Conservation (phyloP, 2,888 invertebrate genomes). For the Gymnoscelis rufifasciata region DNA sequence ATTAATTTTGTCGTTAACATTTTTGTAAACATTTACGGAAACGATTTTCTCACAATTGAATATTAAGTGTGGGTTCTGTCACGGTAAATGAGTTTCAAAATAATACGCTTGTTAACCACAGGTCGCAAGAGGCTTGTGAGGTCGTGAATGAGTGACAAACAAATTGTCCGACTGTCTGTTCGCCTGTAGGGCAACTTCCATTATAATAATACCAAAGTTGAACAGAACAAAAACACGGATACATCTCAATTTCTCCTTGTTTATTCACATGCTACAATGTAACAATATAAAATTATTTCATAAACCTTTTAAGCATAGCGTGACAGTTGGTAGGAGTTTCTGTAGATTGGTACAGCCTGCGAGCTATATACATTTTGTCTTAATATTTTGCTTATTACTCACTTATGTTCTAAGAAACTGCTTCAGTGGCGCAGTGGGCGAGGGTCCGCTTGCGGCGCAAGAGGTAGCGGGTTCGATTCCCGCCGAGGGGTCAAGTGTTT, state of each 20-base stretch:
- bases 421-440: too few relatives aligned
- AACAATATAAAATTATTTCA: neutral
- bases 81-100: slow-evolving; percentile 33
- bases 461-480: too few relatives aligned
- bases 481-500: too few relatives aligned
- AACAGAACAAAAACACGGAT: slow-evolving; percentile 23
- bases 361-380: too few relatives aligned
- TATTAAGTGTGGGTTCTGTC: slow-evolving; percentile 21
- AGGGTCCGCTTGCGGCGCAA: too few relatives aligned
- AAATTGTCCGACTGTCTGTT: slow-evolving; percentile 47
- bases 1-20: slow-evolving; percentile 13
- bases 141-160: slow-evolving; percentile 47
- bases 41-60: slow-evolving; percentile 25
- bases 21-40: slow-evolving; percentile 17
- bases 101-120: slow-evolving; percentile 46
- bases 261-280: neutral
- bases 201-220: slow-evolving; percentile 27
- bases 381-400: too few relatives aligned
- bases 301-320: slow-evolving; percentile 19
- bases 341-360: slow-evolving; percentile 7
- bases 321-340: slow-evolving; percentile 25
- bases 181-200: slow-evolving; percentile 25
- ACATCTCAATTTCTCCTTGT: slow-evolving; percentile 22
- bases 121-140: slow-evolving; percentile 25
- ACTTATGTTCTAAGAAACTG: too few relatives aligned